These are phyloP conservation scores for Charaxes varanes DNA, from an alignment of 1,140 invertebrate species.

Conservation along the genomic window DNA sequence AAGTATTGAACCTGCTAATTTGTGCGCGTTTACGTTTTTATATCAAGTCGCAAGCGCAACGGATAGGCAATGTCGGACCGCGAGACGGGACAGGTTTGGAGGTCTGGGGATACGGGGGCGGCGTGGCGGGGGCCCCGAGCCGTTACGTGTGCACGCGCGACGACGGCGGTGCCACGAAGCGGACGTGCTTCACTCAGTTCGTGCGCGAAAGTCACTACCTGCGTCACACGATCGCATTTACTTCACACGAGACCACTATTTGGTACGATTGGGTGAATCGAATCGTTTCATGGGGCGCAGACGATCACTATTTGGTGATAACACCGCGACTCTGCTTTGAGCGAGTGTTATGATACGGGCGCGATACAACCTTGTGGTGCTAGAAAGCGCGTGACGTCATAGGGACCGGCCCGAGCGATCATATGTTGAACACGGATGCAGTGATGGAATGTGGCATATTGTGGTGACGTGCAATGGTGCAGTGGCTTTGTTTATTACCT, in stretches of 20 bases:
- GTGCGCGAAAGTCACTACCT: conserved; percentile 71
- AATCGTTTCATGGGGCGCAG: conserved; percentile 31
- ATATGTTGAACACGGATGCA: conserved; percentile 73
- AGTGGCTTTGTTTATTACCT: conserved; percentile 54
- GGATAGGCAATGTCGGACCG: conserved; percentile 20
- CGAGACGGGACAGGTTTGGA: conserved; percentile 27
- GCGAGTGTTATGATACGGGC: conserved; percentile 18
- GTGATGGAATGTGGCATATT: conserved; percentile 71
- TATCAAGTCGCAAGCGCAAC: conserved; percentile 25
- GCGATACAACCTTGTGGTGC: conserved; percentile 50
- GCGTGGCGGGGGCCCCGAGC: conserved; percentile 54
- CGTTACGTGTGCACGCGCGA: conserved; percentile 63
- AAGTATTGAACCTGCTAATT: no score
- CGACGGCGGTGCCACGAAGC: conserved; percentile 62
- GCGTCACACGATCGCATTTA: conserved; percentile 59
- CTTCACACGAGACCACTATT: conserved; percentile 54
- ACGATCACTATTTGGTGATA: conserved; percentile 22
- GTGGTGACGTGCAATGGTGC: conserved; percentile 62
- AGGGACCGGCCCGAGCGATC: conserved; percentile 61
- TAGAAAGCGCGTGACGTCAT: conserved; percentile 70
- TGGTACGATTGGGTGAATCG: conserved; percentile 33
- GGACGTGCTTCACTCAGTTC: conserved; percentile 72
- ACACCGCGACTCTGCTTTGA: conserved; percentile 23
- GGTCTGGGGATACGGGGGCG: conserved; percentile 35
- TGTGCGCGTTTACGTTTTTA: no score